Base-by-base conservation (phyloP, 2,797 vertebrate genomes). In the Crax fasciolata region DNA sequence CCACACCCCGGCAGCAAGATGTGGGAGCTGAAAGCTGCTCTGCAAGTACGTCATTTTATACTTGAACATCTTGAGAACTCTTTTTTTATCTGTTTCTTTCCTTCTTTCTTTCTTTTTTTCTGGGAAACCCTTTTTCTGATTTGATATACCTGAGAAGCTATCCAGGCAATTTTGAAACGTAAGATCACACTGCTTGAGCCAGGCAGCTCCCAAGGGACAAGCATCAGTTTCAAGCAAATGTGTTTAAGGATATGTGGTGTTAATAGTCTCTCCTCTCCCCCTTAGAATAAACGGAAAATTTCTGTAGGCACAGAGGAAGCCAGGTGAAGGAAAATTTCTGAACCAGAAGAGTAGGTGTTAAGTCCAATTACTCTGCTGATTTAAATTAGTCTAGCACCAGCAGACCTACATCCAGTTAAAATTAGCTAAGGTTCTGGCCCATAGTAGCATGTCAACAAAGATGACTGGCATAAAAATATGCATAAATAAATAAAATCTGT, bases 251-350 rank as follows among this genome's bases (percentile, higher is more conserved):
- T 94, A 82, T 77, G 67, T 80, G 74, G 54, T 84, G 93, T 88
- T 89, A 93, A 68, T 73, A 82, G 63, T 82, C 32, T 82, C 55
- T 87, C 51, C 55, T 94, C 73, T 90, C 17, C 18, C 46, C 9
- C 21, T 91, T 39, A 2, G 9, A 62, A 87, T 44, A 82, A 93
- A 94, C 38, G 77, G 94, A 91, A 96, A 94, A 93, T 65, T 79
- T 91, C 85, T 79, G 77, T 61, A 90, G 83, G 32, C 25, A 89
- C 32, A 8, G 65, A 77, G 89, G 93, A 90, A 93, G 57, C 17
- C 85, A 84, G 89, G 89, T 94, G 83, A 91, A 95, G 41, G 80
- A 90, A 95, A 76, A 93, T 85, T 96, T 87, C 67, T 93, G 91
- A 96, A 93, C 35, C 68, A 90, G 58, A 85, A 91, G 82, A 75